Evolutionary conservation across 2,888 invertebrate species (phyloP).

Genomic region (Yponomeuta sedellus): DNA sequence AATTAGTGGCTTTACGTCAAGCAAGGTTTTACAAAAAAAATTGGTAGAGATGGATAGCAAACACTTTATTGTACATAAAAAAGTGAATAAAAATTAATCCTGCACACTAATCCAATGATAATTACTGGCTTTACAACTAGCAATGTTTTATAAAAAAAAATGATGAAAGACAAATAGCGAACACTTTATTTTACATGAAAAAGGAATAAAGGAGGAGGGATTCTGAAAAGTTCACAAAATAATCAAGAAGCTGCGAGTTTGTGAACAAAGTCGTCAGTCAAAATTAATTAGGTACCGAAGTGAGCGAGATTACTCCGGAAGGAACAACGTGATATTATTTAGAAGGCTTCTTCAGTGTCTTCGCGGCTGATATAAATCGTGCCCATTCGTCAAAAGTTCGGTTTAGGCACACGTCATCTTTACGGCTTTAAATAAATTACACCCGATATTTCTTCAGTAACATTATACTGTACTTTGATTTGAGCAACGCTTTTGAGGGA

Average conservation of each 20-base stretch:
- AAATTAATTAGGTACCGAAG: neutral
- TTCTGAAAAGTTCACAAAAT: neutral
- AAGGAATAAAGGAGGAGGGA: neutral
- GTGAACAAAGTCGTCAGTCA: neutral
- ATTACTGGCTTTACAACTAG: too few relatives aligned
- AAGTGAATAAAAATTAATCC: too few relatives aligned
- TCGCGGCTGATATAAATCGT: neutral
- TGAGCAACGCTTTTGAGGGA: neutral
- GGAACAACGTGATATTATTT: neutral
- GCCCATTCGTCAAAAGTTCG: slow-evolving; percentile 2
- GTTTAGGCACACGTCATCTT: slow-evolving; percentile 1
- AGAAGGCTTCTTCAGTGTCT: neutral
- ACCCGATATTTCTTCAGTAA: neutral
- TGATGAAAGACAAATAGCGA: too few relatives aligned
- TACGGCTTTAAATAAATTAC: slow-evolving; percentile 4
- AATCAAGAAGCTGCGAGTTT: neutral
- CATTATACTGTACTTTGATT: neutral
- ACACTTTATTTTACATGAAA: too few relatives aligned
- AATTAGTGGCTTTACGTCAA: too few relatives aligned
- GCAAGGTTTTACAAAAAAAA: neutral
- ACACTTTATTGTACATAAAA: too few relatives aligned
- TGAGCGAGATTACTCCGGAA: neutral
- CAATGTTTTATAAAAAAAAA: too few relatives aligned
- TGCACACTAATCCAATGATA: too few relatives aligned
- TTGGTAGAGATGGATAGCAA: too few relatives aligned